Percentiles rank a stretch among this genome's conserved stretches.
Conservation (phyloP, 2,113 vertebrate species). For the Pygoscelis adeliae region DNA sequence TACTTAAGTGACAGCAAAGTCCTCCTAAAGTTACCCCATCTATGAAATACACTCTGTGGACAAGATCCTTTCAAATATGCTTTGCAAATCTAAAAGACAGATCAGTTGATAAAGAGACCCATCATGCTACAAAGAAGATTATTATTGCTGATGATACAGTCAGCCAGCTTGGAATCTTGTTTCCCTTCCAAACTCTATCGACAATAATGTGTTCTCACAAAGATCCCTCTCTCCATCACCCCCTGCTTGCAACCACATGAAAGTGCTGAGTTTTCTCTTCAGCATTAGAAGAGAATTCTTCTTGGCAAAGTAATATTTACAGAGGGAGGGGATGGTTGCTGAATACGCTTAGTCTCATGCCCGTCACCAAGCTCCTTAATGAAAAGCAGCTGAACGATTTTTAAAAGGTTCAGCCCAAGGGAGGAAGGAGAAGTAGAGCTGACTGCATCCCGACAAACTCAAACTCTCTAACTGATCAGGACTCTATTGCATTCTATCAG, state of each 20-base stretch:
- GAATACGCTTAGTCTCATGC: not conserved
- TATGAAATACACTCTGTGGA: not conserved
- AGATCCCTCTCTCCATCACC: not conserved
- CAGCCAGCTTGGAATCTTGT: conserved; percentile 20
- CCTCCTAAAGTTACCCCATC: not conserved
- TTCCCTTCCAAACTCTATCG: not conserved
- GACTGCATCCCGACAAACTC: not conserved
- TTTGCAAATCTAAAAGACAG: not conserved
- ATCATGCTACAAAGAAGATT: not conserved
- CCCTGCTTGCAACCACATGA: conserved; percentile 10
- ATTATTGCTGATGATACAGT: not conserved
- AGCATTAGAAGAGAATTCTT: conserved; percentile 15
- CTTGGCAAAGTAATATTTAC: not conserved
- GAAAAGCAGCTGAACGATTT: not conserved
- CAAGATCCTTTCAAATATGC: not conserved
- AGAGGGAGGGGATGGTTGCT: not conserved
- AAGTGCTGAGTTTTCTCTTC: not conserved
- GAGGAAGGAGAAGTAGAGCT: not conserved
- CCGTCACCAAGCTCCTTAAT: not conserved
- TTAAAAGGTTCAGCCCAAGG: not conserved
- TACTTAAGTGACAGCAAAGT: not conserved
- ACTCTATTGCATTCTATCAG: too few species aligned
- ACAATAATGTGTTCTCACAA: not conserved
- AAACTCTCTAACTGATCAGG: not conserved
- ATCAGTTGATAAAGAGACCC: not conserved